Evolutionary conservation across 1,140 invertebrate species (phyloP), one percentile per base, ranked within the genome.

Genomic region (Trypoxylus dichotomus): DNA sequence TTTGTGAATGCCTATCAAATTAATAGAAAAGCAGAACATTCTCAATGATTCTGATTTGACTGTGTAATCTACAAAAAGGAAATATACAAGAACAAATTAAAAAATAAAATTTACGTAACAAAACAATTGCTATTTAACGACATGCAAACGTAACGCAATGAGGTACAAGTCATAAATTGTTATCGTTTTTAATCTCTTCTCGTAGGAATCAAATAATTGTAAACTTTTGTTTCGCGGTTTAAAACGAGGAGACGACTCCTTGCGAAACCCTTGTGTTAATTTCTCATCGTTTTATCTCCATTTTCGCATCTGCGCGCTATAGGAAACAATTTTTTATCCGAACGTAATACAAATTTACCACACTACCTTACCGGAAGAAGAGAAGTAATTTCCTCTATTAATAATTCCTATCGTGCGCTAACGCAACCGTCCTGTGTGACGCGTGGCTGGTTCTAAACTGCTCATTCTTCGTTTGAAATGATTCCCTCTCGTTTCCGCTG

Each of bases 321-420:
- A 54, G 47, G 47, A n/a, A 54, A 54, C n/a, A n/a, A n/a, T 54
- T 54, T 54, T 47, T 54, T 54, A 21, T 54, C 47, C 19, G 19
- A 19, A 54, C 19, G 47, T 54, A 54, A 54, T 54, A 54, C 47
- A 13, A 19, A 54, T 6, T 6, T 54, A n/a, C 19, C 2, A n/a
- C 15, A n/a, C 19, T n/a, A 3, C 13, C 3, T n/a, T 54, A n/a
- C 13, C 47, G 13, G 47, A n/a, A 54, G 15, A 15, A 54, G 15
- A n/a, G 19, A n/a, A 54, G 47, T 54, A 54, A 54, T 54, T 54
- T 54, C 47, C 47, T 54, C 19, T 54, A 54, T 54, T 54, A 54
- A 54, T 54, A 54, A 54, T 54, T 54, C 47, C 47, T 54, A 54
- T 54, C 47, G 47, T 54, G 47, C 47, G 15, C 47, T 54, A 54